Conservation (phyloP, 2,797 vertebrate species). For the Trachops cirrhosus region DNA sequence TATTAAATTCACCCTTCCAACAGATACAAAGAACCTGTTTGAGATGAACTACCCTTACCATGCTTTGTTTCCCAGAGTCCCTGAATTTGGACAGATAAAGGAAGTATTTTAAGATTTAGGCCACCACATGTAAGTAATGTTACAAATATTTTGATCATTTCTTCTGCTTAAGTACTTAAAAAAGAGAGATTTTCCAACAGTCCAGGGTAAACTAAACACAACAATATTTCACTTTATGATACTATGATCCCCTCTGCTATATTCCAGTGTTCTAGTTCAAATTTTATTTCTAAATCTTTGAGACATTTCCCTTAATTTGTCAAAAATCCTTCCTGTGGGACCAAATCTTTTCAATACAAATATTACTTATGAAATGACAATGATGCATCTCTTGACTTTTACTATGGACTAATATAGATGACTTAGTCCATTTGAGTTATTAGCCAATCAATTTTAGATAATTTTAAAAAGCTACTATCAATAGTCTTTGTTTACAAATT, state of each 20-base stretch:
- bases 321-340: neutral
- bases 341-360: constrained; percentile 10
- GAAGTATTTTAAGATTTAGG: neutral
- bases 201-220: neutral
- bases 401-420: neutral
- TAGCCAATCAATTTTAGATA: neutral
- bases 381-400: neutral
- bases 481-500: constrained; percentile 9
- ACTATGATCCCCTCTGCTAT: neutral
- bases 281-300: constrained; percentile 29
- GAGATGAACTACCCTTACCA: neutral
- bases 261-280: constrained; percentile 29
- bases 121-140: neutral
- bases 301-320: neutral
- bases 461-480: neutral
- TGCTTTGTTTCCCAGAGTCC: constrained; percentile 26
- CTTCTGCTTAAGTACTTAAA: constrained; percentile 22
- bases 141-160: constrained; percentile 16
- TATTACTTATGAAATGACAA: neutral
- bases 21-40: neutral
- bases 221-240: constrained; percentile 9
- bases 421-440: neutral
- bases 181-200: constrained; percentile 25
- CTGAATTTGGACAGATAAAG: constrained; percentile 14
- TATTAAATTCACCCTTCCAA: neutral